Evolutionary conservation across 1,140 invertebrate genomes (phyloP).

Genomic region (Oedothorax gibbosus): DNA sequence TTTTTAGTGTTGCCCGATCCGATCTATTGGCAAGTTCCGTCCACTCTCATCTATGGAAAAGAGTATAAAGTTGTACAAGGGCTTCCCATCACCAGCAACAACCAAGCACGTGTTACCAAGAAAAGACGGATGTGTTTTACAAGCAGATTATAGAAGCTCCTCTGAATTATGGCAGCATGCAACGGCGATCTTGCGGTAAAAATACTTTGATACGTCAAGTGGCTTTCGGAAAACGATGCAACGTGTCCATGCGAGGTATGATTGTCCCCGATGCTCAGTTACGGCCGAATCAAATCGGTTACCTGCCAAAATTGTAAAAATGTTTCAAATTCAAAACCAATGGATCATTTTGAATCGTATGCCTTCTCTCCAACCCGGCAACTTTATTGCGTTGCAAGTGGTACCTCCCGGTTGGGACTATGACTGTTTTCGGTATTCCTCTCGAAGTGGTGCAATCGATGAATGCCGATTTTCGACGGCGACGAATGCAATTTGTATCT

Average conservation of each 20-base stretch:
- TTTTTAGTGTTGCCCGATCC: constrained; percentile 34
- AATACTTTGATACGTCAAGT: constrained; percentile 19
- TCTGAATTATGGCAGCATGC: constrained; percentile 15
- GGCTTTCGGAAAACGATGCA: constrained; percentile 32
- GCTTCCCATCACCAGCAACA: not conserved
- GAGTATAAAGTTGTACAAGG: constrained; percentile 22
- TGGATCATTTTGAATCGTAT: constrained; percentile 24
- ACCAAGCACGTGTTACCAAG: not conserved
- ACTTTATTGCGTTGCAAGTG: constrained; percentile 1
- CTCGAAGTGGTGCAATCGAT: constrained; percentile 10
- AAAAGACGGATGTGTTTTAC: constrained; percentile 1
- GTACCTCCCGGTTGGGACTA: not conserved
- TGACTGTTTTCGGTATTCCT: constrained; percentile 25
- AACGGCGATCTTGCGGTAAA: constrained; percentile 17
- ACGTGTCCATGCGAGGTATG: constrained; percentile 12
- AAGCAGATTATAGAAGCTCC: constrained; percentile 21
- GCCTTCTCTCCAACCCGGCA: constrained; percentile 25
- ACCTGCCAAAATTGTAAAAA: not conserved
- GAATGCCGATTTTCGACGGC: constrained; percentile 28
- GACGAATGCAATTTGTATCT: constrained; percentile 42
- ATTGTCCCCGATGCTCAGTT: constrained; percentile 27
- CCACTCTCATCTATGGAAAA: constrained; percentile 33
- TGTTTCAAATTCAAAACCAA: not conserved
- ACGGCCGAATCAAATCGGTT: constrained; percentile 1
- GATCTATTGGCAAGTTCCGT: constrained; percentile 20